Evolutionary conservation across 2,797 vertebrate species (phyloP), one percentile per base, ranked within the genome.

Genomic region (Loris lydekkerianus): DNA sequence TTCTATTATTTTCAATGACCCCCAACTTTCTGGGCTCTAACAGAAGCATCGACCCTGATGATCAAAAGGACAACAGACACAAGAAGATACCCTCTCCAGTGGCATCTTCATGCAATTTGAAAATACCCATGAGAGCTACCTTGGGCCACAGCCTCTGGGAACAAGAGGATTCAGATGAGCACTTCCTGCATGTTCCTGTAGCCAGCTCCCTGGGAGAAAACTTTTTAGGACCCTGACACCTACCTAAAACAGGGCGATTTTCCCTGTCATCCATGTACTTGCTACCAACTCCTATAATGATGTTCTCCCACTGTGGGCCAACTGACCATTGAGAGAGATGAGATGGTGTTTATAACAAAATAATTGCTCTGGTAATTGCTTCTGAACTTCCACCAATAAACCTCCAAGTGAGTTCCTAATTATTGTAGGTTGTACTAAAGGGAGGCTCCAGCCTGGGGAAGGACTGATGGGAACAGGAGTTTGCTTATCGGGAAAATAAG

Each of bases 111-210:
- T 2, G 82, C 53, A 61, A 2, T 25, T 23, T 90, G 20, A 93
- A 89, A 20, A n/a, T 83, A 29, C 93, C 96, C 73, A 89, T 96
- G 95, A 94, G 94, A 93, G 93, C 96, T 3, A 0, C 94, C 10
- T 95, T 97, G 92, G 81, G 56, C 60, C 97, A 96, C 82, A 97
- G 96, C 43, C 77, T 98, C 77, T 97, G 97, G 97, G 96, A 98
- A 61, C 97, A 97, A 90, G 97, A 97, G 34, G 89, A 96, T 14
- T 83, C 92, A 5, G 4, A 69, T 21, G 81, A 97, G 90, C 56
- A 87, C 94, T 21, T 72, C 84, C 18, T 86, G 8, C 81, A 86
- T 21, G 78, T 56, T 87, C 97, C 96, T 77, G 89, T 53, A 29
- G 97, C 97, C 81, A 95, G 91, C 34, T 83, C 91, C 76, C 82